Conservation (phyloP, 1,140 invertebrate species). For the Brachionus rotundiformis region DNA sequence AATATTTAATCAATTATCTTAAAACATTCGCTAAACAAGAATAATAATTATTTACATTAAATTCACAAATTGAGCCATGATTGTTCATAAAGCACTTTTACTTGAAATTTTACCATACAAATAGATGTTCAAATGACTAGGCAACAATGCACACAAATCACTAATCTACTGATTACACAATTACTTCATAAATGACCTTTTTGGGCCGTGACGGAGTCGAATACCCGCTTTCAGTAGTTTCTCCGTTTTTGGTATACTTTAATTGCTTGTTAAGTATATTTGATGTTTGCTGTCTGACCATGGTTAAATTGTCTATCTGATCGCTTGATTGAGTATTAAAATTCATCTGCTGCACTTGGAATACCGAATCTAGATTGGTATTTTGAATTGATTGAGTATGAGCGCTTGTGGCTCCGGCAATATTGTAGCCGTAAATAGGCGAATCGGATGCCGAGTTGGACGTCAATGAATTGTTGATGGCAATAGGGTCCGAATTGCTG, state of each 20-base stretch:
- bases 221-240: slow-evolving; percentile 40
- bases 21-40: not conserved
- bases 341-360: slow-evolving; percentile 11
- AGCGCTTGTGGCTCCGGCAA: slow-evolving; percentile 14
- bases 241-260: not conserved
- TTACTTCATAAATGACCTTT: slow-evolving; percentile 50
- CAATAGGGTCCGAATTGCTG: slow-evolving; percentile 44
- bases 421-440: slow-evolving; percentile 50
- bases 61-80: not conserved
- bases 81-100: slow-evolving; percentile 1
- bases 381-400: not conserved
- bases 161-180: not conserved
- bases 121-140: not conserved
- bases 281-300: slow-evolving; percentile 1
- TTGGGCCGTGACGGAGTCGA: slow-evolving; percentile 45
- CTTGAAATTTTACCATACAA: not conserved
- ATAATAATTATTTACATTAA: not conserved
- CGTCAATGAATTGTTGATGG: slow-evolving; percentile 36
- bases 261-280: not conserved
- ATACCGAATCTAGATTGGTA: not conserved
- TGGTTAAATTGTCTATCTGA: not conserved
- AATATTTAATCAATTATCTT: not conserved
- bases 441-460: slow-evolving; percentile 39
- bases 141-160: not conserved
- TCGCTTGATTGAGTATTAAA: not conserved